Percentiles rank a stretch among this genome's conserved stretches.
These are phyloP conservation scores for Cantharis rufa DNA, from an alignment of 2,888 invertebrate genomes.

Conservation along the genomic window DNA sequence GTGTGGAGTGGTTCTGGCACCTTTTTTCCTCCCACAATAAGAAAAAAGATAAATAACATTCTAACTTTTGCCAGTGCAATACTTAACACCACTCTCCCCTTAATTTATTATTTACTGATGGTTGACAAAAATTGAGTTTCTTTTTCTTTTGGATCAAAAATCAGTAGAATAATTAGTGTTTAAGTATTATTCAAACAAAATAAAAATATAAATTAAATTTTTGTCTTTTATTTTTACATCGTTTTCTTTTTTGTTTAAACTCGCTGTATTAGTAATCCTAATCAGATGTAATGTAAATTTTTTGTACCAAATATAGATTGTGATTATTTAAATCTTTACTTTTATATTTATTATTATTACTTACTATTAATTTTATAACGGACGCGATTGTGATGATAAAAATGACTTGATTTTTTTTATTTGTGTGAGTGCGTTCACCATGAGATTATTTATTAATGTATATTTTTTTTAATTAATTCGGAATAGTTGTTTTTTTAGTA, in stretches of 20 bases:
- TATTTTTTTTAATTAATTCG: neutral
- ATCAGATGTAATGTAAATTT: constrained; percentile 25
- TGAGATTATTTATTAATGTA: neutral
- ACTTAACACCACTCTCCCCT: constrained; percentile 49
- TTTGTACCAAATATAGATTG: constrained; percentile 32
- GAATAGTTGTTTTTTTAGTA: neutral
- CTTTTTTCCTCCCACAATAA: neutral
- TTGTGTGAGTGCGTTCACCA: neutral
- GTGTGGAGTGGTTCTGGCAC: constrained; percentile 54
- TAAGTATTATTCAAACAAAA: constrained; percentile 43
- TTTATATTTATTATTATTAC: constrained; percentile 7
- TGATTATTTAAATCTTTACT: constrained; percentile 28
- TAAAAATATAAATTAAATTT: constrained; percentile 40
- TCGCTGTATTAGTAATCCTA: constrained; percentile 19
- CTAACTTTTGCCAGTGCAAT: constrained; percentile 54
- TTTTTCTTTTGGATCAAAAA: constrained; percentile 24
- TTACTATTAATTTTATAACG: neutral
- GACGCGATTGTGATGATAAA: neutral
- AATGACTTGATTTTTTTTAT: neutral
- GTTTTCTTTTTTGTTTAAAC: constrained; percentile 13
- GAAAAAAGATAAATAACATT: constrained; percentile 45
- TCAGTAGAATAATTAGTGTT: constrained; percentile 38
- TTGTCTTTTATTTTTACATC: constrained; percentile 35
- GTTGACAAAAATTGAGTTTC: neutral
- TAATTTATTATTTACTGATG: constrained; percentile 40